These are phyloP conservation scores for Eupithecia centaureata DNA, from an alignment of 2,888 invertebrate species.

Conservation along the genomic window DNA sequence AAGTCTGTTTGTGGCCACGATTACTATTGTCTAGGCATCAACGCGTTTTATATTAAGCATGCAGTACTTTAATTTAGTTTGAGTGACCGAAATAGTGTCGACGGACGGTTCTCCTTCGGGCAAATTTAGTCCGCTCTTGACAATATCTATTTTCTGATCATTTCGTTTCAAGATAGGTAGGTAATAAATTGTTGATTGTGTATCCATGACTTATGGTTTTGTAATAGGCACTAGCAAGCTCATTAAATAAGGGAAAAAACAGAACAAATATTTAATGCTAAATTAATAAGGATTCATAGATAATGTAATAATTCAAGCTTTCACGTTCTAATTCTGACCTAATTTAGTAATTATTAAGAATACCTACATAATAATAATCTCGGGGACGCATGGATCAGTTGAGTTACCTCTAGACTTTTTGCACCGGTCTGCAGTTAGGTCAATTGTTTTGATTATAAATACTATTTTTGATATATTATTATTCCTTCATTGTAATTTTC, in stretches of 20 bases:
- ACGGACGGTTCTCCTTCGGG: slow-evolving; percentile 66
- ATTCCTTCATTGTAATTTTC: too few relatives aligned
- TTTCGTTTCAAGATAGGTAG: slow-evolving; percentile 49
- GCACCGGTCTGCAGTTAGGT: too few relatives aligned
- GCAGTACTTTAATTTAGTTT: slow-evolving; percentile 75
- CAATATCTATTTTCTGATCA: slow-evolving; percentile 68
- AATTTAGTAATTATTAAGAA: too few relatives aligned
- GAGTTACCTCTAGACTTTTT: too few relatives aligned
- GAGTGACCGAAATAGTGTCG: slow-evolving; percentile 78
- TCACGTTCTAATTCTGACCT: not conserved
- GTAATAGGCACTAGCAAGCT: not conserved
- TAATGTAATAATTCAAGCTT: not conserved
- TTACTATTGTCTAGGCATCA: slow-evolving; percentile 82
- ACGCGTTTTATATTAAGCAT: slow-evolving; percentile 81
- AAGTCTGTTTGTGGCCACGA: slow-evolving; percentile 80
- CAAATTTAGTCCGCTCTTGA: slow-evolving; percentile 65
- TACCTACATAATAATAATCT: too few relatives aligned
- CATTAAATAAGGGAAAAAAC: not conserved
- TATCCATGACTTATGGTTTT: not conserved
- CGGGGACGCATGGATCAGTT: too few relatives aligned
- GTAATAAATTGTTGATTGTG: slow-evolving; percentile 17
- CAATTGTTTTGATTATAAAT: too few relatives aligned
- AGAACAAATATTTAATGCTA: not conserved
- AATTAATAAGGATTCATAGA: not conserved
- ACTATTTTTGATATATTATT: too few relatives aligned